phyloP scores from a whole-genome alignment of 2,888 invertebrate species.

The Hemithea aestivaria region DNA sequence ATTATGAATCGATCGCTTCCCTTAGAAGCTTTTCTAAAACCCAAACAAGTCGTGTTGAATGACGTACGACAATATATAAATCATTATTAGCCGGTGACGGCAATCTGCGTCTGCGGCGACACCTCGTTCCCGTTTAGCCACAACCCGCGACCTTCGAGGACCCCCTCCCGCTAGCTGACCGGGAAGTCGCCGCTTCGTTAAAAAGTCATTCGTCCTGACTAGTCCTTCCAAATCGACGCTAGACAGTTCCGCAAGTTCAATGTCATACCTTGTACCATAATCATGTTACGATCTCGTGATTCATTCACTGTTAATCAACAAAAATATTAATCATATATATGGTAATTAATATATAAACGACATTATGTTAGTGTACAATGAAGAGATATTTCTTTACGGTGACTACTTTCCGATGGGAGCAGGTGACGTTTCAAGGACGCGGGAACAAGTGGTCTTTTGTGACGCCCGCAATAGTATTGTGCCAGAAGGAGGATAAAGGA shows the following conservation, averaged over 20 bases:
- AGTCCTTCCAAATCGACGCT: constrained; percentile 42
- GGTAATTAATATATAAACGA: too few relatives aligned
- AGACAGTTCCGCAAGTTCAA: constrained; percentile 39
- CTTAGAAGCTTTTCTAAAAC: constrained; percentile 11
- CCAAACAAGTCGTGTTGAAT: constrained; percentile 25
- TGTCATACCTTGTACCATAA: constrained; percentile 29
- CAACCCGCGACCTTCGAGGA: constrained; percentile 57
- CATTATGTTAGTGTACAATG: too few relatives aligned
- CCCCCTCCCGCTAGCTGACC: constrained; percentile 50
- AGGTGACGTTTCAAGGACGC: constrained; percentile 28
- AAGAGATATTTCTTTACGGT: not conserved
- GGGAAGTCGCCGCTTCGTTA: constrained; percentile 60
- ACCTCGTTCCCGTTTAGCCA: constrained; percentile 58
- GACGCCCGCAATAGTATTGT: constrained; percentile 29
- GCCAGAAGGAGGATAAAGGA: constrained; percentile 31
- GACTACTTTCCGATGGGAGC: constrained; percentile 20
- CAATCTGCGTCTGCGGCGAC: constrained; percentile 53
- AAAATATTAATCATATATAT: not conserved
- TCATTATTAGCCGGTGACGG: constrained; percentile 67
- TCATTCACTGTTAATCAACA: constrained; percentile 1
- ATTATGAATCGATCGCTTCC: constrained; percentile 1
- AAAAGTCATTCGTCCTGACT: constrained; percentile 50
- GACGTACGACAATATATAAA: constrained; percentile 55
- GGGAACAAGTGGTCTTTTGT: constrained; percentile 33
- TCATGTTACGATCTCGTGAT: constrained; percentile 18